Base-by-base conservation (phyloP, 2,113 vertebrate species). In the Hypanus sabinus region DNA sequence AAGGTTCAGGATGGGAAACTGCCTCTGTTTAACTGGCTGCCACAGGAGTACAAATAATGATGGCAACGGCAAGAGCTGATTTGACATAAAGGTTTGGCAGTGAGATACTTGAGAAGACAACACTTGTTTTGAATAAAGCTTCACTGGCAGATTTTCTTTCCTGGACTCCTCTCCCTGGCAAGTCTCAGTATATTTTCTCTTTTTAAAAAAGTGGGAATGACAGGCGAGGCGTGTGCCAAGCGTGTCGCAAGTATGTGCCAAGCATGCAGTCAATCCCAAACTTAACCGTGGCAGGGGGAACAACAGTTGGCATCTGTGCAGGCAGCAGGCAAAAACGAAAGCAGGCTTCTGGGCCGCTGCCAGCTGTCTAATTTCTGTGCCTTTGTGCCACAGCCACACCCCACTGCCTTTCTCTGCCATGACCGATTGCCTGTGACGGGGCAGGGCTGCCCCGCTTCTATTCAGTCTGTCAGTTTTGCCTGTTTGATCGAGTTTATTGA, bases 251-350 rank as follows among this genome's bases (percentile, higher is more conserved):
- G 30, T 27, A 30, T 16, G 85, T n/a, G 85, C 57, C 57, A 88
- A 88, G 85, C 7, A 62, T 33, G 85, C 85, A 90, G 60, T 68
- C 60, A 65, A 65, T 33, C 85, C 60, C 57, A n/a, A 90, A 62
- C n/a, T 90, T 90, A 65, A 65, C 85, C 16, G 85, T 90, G 85
- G 85, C 85, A 33, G n/a, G 85, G 85, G 60, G n/a, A 90, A 90
- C 85, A 90, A 90, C 91, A 93, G 68, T 73, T 93, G 91, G 91
- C 68, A 90, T 73, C 91, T 73, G 91, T 93, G 71, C 91, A 73
- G 73, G 33, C 91, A 93, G 68, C 91, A 93, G 91, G 68, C 91
- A 71, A 93, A 90, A 90, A 93, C 36, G 27, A 6, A 33, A 93
- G 68, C 91, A 73, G 91, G 85, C 85, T 90, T 65, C 85, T 90